phyloP scores from a whole-genome alignment of 2,113 vertebrate genomes.

The Psettodes erumei region DNA sequence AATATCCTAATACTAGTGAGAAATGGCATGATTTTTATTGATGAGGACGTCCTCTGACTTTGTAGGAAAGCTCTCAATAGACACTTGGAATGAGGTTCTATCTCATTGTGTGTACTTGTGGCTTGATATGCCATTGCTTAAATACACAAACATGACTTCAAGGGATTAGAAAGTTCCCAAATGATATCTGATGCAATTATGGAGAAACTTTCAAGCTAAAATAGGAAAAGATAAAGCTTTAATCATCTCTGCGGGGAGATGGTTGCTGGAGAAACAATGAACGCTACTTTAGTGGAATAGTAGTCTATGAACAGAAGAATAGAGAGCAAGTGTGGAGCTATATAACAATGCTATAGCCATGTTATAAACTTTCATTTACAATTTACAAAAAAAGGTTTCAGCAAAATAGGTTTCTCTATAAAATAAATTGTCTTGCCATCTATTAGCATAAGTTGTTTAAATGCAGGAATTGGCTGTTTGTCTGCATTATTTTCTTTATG shows the following conservation, averaged over 20 bases:
- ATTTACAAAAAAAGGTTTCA: neutral
- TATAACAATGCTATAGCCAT: neutral
- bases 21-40: slow-evolving; percentile 65
- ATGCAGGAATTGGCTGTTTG: slow-evolving; percentile 11
- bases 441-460: slow-evolving; percentile 7
- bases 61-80: slow-evolving; percentile 56
- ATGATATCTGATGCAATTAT: slow-evolving; percentile 67
- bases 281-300: slow-evolving; percentile 25
- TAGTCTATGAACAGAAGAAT: slow-evolving; percentile 11
- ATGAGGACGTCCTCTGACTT: slow-evolving; percentile 49
- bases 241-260: slow-evolving; percentile 60
- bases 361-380: slow-evolving; percentile 19
- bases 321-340: neutral
- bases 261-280: slow-evolving; percentile 47
- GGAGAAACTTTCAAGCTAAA: slow-evolving; percentile 54
- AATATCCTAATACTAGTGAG: slow-evolving; percentile 62
- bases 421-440: neutral
- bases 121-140: slow-evolving; percentile 53
- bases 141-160: slow-evolving; percentile 56
- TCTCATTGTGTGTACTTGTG: slow-evolving; percentile 43
- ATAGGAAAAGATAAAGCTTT: slow-evolving; percentile 60
- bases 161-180: slow-evolving; percentile 62
- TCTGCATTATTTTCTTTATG: neutral
- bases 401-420: neutral
- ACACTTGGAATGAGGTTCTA: slow-evolving; percentile 42